phyloP scores from a whole-genome alignment of 2,797 vertebrate genomes.

The Oophaga sylvatica region DNA sequence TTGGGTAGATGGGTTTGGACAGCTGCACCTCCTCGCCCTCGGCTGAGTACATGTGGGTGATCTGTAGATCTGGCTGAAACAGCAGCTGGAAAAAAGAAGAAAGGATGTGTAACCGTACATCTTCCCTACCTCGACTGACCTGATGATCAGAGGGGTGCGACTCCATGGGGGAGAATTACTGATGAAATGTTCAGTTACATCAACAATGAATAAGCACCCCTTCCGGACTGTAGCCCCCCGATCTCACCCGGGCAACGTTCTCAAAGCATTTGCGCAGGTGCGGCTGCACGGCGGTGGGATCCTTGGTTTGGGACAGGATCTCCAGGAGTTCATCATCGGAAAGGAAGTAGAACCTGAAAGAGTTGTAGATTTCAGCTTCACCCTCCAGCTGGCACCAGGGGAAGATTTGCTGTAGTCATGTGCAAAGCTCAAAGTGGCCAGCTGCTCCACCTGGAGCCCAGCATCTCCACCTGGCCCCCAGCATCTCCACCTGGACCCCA shows the following conservation, averaged over 20 bases:
- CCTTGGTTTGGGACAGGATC: slow-evolving; percentile 91
- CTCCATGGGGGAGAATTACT: not conserved
- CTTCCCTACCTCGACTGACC: too few species aligned
- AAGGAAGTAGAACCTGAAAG: slow-evolving; percentile 90
- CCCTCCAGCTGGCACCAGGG: not conserved
- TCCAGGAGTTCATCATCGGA: slow-evolving; percentile 92
- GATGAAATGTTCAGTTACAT: not conserved
- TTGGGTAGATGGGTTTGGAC: slow-evolving; percentile 75
- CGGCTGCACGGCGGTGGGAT: slow-evolving; percentile 89
- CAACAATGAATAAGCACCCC: not conserved
- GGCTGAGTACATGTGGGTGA: slow-evolving; percentile 91
- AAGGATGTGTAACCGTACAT: not conserved
- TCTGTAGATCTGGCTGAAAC: slow-evolving; percentile 87
- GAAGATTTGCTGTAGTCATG: not conserved
- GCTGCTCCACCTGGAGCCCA: too few species aligned
- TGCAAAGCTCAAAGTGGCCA: not conserved
- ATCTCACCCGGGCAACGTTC: slow-evolving; percentile 83
- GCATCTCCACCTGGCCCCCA: too few species aligned
- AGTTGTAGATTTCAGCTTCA: slow-evolving; percentile 33
- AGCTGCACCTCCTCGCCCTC: slow-evolving; percentile 89
- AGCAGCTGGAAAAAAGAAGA: slow-evolving; percentile 75
- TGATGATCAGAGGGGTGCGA: too few species aligned
- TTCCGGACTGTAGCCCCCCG: not conserved
- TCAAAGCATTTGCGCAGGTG: slow-evolving; percentile 93
- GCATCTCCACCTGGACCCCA: too few species aligned